Evolutionary conservation across 1,140 invertebrate species (phyloP).

Genomic region (Cardiocondyla obscurior): DNA sequence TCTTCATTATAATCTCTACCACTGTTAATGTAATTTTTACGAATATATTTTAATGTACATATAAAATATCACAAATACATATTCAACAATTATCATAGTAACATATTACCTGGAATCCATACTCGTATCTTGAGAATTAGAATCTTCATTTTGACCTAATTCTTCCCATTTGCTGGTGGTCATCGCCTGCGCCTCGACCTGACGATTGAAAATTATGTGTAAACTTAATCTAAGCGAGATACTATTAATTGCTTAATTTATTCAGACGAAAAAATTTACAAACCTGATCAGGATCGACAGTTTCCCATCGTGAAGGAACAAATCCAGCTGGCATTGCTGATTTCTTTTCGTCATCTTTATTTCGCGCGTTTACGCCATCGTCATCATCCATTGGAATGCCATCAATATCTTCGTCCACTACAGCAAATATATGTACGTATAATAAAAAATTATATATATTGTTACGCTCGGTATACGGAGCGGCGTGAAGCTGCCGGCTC

Average conservation of each 20-base stretch:
- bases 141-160: constrained; percentile 85
- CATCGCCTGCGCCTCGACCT: constrained; percentile 93
- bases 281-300: constrained; percentile 93
- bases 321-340: constrained; percentile 86
- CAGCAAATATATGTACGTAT: background rate
- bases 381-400: constrained; percentile 89
- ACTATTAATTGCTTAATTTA: background rate
- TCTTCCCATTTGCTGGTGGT: constrained; percentile 95
- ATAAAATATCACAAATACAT: background rate
- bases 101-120: constrained; percentile 81
- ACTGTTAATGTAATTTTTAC: constrained; percentile 60
- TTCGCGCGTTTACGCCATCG: constrained; percentile 72
- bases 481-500: too few species aligned
- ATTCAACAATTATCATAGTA: background rate
- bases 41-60: background rate
- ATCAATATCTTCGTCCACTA: constrained; percentile 94
- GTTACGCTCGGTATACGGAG: too few species aligned
- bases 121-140: constrained; percentile 82
- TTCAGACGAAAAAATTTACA: background rate
- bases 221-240: background rate
- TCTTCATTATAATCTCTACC: constrained; percentile 88
- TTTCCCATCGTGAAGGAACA: constrained; percentile 97
- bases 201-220: constrained; percentile 7
- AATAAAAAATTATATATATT: background rate
- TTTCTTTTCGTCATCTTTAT: constrained; percentile 79